Conservation (phyloP, 2,797 vertebrate species). For the Choloepus didactylus region DNA sequence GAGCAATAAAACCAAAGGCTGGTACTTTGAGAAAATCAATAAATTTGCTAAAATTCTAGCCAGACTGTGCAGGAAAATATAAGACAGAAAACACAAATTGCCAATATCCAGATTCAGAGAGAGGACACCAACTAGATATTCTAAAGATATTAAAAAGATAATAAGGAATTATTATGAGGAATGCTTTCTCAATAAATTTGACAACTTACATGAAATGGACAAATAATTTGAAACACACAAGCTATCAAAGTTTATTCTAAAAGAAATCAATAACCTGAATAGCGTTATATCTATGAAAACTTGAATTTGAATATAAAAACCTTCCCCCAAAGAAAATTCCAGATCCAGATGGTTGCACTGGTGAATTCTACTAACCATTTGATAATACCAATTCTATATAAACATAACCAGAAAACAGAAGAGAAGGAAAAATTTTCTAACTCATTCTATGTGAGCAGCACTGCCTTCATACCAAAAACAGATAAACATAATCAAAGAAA, state of each 20-base stretch:
- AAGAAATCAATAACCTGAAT: slow-evolving; percentile 23
- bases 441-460: background rate
- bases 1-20: background rate
- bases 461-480: background rate
- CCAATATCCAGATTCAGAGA: background rate
- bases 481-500: slow-evolving; percentile 39
- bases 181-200: background rate
- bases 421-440: background rate
- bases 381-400: background rate
- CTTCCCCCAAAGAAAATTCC: background rate
- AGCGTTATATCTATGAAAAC: background rate
- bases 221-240: slow-evolving; percentile 40
- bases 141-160: background rate
- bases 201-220: slow-evolving; percentile 18
- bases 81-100: slow-evolving; percentile 46
- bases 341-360: background rate
- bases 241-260: background rate
- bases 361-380: background rate
- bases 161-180: background rate
- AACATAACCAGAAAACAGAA: background rate
- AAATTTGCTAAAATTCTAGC: background rate
- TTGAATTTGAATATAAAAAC: slow-evolving; percentile 42
- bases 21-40: background rate
- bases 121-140: background rate
- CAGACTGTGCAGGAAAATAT: background rate